phyloP scores from a whole-genome alignment of 2,113 vertebrate genomes.

The Cryptomyrus ogoouensis region DNA sequence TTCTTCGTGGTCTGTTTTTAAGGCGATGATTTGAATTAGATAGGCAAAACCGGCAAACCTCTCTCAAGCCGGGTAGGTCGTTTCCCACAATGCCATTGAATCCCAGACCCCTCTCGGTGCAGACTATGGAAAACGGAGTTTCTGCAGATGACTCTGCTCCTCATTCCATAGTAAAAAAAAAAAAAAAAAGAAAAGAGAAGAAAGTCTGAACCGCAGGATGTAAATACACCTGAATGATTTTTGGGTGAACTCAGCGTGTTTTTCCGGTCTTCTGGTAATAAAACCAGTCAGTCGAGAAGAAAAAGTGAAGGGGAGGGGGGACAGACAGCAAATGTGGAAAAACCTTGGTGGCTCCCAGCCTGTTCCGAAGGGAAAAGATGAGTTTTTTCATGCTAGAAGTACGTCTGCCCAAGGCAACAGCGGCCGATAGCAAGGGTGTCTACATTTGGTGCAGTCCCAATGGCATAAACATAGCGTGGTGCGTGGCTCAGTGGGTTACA shows the following conservation, averaged over 20 bases:
- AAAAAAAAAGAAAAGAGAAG: background rate
- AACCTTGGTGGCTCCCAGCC: background rate
- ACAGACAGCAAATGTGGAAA: background rate
- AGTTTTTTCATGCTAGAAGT: background rate
- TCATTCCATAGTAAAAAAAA: background rate
- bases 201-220: background rate
- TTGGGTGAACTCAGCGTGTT: background rate
- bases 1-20: background rate
- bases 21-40: background rate
- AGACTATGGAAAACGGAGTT: background rate
- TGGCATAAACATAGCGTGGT: background rate
- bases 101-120: background rate
- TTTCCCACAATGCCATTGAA: background rate
- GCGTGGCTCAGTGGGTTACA: background rate
- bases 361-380: background rate
- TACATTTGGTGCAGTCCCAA: background rate
- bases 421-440: background rate
- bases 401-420: background rate
- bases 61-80: background rate
- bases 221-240: conserved; percentile 10
- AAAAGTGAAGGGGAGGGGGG: background rate
- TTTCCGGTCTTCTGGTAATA: background rate
- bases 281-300: background rate
- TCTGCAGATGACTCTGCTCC: background rate
- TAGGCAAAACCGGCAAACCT: background rate